phyloP scores from a whole-genome alignment of 2,888 invertebrate genomes.

The Drosophila prostipennis region DNA sequence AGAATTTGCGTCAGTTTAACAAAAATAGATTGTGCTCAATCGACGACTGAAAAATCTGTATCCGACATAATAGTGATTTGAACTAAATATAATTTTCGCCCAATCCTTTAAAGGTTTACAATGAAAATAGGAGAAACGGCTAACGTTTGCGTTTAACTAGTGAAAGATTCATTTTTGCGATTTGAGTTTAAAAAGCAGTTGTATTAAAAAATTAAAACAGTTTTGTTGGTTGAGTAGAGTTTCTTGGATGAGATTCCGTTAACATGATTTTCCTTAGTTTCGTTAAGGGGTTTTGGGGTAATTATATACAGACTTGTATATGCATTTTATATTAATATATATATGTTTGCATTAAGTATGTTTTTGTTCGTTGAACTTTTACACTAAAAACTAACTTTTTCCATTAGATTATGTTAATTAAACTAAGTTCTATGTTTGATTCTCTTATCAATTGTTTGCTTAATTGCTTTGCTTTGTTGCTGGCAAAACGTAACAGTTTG shows the following conservation, averaged over 20 bases:
- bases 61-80: conserved; percentile 43
- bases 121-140: conserved; percentile 43
- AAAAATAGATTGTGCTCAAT: conserved; percentile 47
- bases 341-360: conserved; percentile 59
- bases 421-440: conserved; percentile 68
- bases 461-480: conserved; percentile 44
- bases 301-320: conserved; percentile 35
- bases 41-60: conserved; percentile 40
- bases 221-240: conserved; percentile 34
- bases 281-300: conserved; percentile 16
- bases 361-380: conserved; percentile 74
- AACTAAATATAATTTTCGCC: conserved; percentile 5
- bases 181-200: conserved; percentile 30
- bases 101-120: conserved; percentile 1
- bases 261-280: conserved; percentile 33
- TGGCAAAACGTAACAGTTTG: conserved; percentile 64
- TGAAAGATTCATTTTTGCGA: conserved; percentile 60
- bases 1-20: conserved; percentile 69
- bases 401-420: conserved; percentile 45
- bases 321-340: conserved; percentile 24
- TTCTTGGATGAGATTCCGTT: conserved; percentile 63
- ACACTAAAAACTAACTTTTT: conserved; percentile 37
- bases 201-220: conserved; percentile 29
- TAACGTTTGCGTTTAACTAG: conserved; percentile 52
- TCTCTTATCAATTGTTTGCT: conserved; percentile 52